Percentiles rank a stretch among this genome's conserved stretches.
phyloP scores from a whole-genome alignment of 2,888 invertebrate genomes.

The Heliconius aoede region DNA sequence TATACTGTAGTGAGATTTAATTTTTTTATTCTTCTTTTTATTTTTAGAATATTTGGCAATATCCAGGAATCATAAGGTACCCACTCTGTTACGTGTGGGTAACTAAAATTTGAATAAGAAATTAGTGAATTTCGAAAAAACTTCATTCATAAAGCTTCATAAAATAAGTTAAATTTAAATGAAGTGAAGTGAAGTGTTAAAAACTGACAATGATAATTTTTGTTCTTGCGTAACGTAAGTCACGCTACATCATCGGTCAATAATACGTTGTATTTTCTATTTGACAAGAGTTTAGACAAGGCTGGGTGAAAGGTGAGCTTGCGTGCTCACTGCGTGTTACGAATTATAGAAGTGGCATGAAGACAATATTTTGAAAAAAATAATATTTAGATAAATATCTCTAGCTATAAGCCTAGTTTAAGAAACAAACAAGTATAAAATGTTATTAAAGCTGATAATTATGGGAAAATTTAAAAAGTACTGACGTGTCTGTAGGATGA shows the following conservation, averaged over 20 bases:
- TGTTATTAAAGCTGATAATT: no score
- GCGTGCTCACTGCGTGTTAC: slow-evolving; percentile 5
- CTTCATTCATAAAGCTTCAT: not conserved
- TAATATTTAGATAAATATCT: no score
- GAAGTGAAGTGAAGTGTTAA: slow-evolving; percentile 37
- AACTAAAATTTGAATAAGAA: not conserved
- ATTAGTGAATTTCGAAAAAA: not conserved
- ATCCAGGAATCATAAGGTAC: no score
- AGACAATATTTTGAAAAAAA: no score
- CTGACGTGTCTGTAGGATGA: no score
- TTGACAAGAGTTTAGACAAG: slow-evolving; percentile 49
- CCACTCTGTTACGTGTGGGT: no score
- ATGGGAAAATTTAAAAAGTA: no score
- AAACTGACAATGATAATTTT: slow-evolving; percentile 40
- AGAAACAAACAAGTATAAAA: no score
- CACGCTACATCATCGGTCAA: slow-evolving; percentile 53
- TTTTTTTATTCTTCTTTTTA: not conserved
- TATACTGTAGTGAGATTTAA: not conserved
- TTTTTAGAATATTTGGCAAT: not conserved
- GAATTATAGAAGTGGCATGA: slow-evolving; percentile 10
- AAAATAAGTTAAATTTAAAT: slow-evolving; percentile 29
- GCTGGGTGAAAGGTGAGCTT: slow-evolving; percentile 48
- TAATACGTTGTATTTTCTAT: slow-evolving; percentile 52
- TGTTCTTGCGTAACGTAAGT: slow-evolving; percentile 53
- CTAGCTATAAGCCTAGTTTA: no score